Conservation (phyloP, 2,113 vertebrate genomes). For the Dipodomys spectabilis region DNA sequence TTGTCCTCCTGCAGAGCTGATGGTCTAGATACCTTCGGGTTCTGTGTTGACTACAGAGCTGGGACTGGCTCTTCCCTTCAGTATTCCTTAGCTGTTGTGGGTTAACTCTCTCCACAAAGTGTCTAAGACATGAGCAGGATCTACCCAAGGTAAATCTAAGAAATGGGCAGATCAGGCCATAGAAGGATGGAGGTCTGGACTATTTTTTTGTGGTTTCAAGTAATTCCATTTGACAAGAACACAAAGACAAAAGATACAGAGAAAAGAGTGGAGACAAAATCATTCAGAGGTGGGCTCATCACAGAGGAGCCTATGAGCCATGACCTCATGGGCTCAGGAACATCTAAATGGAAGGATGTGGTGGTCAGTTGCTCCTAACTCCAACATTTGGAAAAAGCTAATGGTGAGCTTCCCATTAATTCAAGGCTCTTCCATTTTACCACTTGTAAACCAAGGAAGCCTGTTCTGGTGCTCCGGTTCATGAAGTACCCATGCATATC, state of each 20-base stretch:
- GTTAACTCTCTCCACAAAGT: background rate
- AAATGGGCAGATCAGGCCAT: rapidly evolving
- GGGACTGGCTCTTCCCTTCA: rapidly evolving
- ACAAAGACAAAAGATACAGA: too few species aligned
- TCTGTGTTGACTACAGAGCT: background rate
- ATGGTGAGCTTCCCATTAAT: background rate
- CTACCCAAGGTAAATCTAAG: background rate
- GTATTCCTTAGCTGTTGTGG: background rate
- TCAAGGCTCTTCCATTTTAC: background rate
- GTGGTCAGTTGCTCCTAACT: too few species aligned
- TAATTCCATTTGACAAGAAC: background rate
- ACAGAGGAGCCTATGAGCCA: rapidly evolving
- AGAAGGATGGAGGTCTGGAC: rapidly evolving
- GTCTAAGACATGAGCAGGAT: background rate
- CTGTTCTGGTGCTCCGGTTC: background rate
- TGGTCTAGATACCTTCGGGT: rapidly evolving
- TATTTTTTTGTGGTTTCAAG: background rate
- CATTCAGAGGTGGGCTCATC: rapidly evolving
- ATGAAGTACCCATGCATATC: background rate
- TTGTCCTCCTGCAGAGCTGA: too few species aligned
- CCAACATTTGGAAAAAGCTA: background rate
- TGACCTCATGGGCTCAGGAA: rapidly evolving
- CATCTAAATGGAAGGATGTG: rapidly evolving
- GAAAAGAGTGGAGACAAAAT: background rate
- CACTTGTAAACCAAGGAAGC: background rate